Base-by-base conservation (phyloP, 30 jellyfish, hydroid and myxozoan species). In the Chironex yamaguchii region DNA sequence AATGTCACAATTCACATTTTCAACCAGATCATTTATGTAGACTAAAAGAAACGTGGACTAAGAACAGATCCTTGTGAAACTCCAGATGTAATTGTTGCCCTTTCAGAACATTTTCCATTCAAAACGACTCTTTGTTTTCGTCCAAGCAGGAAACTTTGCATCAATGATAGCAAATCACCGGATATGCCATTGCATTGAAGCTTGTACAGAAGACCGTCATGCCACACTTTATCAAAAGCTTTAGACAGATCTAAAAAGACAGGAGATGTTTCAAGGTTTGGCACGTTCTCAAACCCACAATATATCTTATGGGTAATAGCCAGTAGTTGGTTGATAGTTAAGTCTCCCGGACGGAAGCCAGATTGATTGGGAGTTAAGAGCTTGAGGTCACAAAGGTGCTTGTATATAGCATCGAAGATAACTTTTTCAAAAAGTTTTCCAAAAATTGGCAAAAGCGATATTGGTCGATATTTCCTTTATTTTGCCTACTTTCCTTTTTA, bases 341-440 rank as follows among this genome's bases (percentile, higher is more conserved):
- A n/a, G 71, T 54, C 71, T 6, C 71, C 71, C 21, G 23, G 23
- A 70, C 29, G 84, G 36, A 35, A 70, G 26, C 84, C 84, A n/a
- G 84, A 70, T 70, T 70, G 25, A 71, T 70, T 12, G 17, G 77
- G 49, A 13, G 86, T 73, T 73, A 73, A 75, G 25, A 73, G 48
- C 51, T 73, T 72, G n/a, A n/a, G n/a, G 79, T 73, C 25, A 52
- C 86, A 73, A 4, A 73, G 25, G 51, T 73, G 6, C 51, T 49
- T 36, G 22, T 73, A 73, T 26, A 48, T 73, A 42, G 48, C 79
- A 25, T 73, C 86, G 51, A 73, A 73, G 48, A 73, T 73, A 25
- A 73, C 86, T 49, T 73, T 73, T 73, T 73, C 86, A 6, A 73
- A 73, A 31, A 73, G 48, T 75, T 73, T 80, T 13, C 91, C 86